Evolutionary conservation across 1,140 invertebrate genomes (phyloP).

Genomic region (Brachystomella parvula): DNA sequence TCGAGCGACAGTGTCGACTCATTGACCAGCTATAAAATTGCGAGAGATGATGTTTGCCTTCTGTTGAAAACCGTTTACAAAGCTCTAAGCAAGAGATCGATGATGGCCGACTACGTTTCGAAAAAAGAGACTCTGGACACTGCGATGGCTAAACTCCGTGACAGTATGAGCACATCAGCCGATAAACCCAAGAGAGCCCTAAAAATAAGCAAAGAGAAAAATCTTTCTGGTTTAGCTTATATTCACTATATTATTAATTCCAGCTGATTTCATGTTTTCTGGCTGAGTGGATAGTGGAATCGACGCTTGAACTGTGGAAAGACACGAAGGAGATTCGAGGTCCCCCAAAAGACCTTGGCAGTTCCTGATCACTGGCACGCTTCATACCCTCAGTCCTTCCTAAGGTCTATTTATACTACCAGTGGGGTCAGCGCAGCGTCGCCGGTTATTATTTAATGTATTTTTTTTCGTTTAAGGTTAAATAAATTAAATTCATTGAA

Average conservation of each 20-base stretch:
- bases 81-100: slow-evolving; percentile 18
- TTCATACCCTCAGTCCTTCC: slow-evolving; percentile 68
- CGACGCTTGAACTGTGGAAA: slow-evolving; percentile 79
- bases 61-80: slow-evolving; percentile 29
- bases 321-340: slow-evolving; percentile 48
- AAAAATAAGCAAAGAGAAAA: slow-evolving; percentile 11
- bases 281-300: slow-evolving; percentile 86
- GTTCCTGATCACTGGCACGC: slow-evolving; percentile 69
- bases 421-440: no score
- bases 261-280: slow-evolving; percentile 77
- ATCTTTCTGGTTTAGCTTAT: no score
- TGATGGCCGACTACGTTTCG: neutral
- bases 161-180: slow-evolving; percentile 28
- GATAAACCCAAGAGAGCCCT: slow-evolving; percentile 21
- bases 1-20: slow-evolving; percentile 30
- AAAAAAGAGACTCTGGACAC: slow-evolving; percentile 10
- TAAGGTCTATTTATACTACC: slow-evolving; percentile 79
- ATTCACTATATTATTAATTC: slow-evolving; percentile 28
- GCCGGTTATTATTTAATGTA: no score
- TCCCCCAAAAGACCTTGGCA: slow-evolving; percentile 79
- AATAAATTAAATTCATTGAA: no score
- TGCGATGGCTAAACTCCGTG: slow-evolving; percentile 22
- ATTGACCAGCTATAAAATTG: slow-evolving; percentile 26
- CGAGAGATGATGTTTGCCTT: slow-evolving; percentile 21
- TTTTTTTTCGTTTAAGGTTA: no score